Evolutionary conservation across 2,113 vertebrate species (phyloP), one percentile per base, ranked within the genome.

Genomic region (Collichthys lucidus): DNA sequence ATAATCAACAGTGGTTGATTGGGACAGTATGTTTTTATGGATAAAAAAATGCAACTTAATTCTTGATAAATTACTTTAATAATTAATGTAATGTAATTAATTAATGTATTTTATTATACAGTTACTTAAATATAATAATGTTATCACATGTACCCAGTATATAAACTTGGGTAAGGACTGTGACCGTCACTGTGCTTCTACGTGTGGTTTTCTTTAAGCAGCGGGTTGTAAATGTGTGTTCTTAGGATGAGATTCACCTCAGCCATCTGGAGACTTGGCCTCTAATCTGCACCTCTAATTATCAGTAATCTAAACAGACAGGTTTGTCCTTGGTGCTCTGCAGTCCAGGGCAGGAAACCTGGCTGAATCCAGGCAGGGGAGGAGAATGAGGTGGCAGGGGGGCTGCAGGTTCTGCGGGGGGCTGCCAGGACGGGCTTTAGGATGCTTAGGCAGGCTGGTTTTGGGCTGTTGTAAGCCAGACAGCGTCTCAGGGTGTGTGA

Each of bases 251-350:
- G 87, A 86, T 91, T 90, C 89, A 91, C 91, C 86, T 89, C 8
- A n/a, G 70, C 93, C 93, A 94, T 93, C 91, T 94, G 93, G 91
- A 90, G 75, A 76, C 79, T 79, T 67, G 74, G 60, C 55, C 82
- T 85, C 76, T 93, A 93, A 94, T 94, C 93, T 90, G 78, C 26
- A 74, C 42, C 59, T 62, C 79, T 91, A 92, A 93, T 94, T 83
- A 89, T 91, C 90, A 70, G 82, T 92, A 93, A 94, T 91, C 91
- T 91, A 64, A 61, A 81, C 64, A 78, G 74, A 42, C 88, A 84
- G 82, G 68, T 61, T 72, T 86, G 84, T 84, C 80, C 20, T 89
- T 81, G 71, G 46, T 74, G 61, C 77, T 60, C 77, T 60, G 83
- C 67, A 53, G 78, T 74, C 71, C 31, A 31, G 60, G 46, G 44